Evolutionary conservation across 2,888 invertebrate species (phyloP), one percentile per base, ranked within the genome.

Genomic region (Melanargia galathea): DNA sequence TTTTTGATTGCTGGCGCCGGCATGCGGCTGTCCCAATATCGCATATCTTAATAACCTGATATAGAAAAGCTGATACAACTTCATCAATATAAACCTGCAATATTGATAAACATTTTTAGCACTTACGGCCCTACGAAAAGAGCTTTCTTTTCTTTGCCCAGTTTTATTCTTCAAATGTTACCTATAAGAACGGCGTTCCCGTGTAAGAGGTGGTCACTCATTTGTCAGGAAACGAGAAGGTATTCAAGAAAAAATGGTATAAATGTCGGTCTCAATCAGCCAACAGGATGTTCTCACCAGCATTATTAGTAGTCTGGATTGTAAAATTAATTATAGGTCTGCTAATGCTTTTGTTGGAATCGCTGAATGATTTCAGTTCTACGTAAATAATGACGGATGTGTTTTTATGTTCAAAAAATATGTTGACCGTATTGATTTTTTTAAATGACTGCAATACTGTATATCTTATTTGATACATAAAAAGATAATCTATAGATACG

Each of bases 221-320:
- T 69, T 69, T 69, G 68, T 69, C 69, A 68, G 65, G 59, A 67
- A 69, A 65, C 64, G 59, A 65, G 51, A 63, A 62, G 62, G 55
- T 60, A 67, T 65, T 69, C 65, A 45, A 65, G 65, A 67, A 69
- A 68, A 66, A 68, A 68, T 55, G 43, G 56, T 57, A 64, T 60
- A 62, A 67, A 62, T 54, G 57, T 65, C 65, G 65, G 62, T 64
- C 62, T 62, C 60, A 64, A 63, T 67, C 60, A 64, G 56, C 30
- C 61, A 63, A 65, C 67, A 65, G 64, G 62, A 67, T 64, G 64
- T 69, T 67, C 67, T 55, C 64, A 63, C 63, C 58, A 60, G 62
- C 49, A 64, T 58, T 62, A 64, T 65, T 67, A 60, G 62, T 65
- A 60, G 62, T 58, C 52, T 54, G 62, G 60, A 65, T 64, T 61